A percentile compares a stretch with the other conserved stretches of the same genome.
Conservation (phyloP, 2,797 vertebrate species). For the Hephaestus fuliginosus region DNA sequence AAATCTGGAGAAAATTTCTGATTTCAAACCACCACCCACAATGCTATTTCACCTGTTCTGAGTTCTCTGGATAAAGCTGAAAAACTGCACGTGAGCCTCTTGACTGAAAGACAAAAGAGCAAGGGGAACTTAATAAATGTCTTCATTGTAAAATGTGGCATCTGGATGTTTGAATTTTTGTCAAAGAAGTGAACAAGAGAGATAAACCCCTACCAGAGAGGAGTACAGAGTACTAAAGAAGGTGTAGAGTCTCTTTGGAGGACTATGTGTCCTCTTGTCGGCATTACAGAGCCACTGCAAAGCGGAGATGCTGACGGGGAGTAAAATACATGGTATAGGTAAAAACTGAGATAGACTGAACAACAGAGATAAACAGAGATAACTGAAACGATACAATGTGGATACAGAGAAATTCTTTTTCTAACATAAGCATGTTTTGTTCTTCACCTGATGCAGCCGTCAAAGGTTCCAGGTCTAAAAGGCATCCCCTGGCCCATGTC, state of each 20-base stretch:
- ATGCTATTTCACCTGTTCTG: conserved; percentile 89
- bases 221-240: conserved; percentile 96
- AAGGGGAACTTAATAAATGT: conserved; percentile 7
- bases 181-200: neutral
- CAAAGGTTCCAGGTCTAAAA: conserved; percentile 93
- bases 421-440: neutral
- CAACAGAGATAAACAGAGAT: no score
- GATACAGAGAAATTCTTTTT: neutral
- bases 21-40: neutral
- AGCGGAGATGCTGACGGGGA: conserved; percentile 91
- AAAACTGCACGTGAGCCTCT: conserved; percentile 93
- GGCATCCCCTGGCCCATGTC: conserved; percentile 95
- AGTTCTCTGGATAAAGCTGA: conserved; percentile 96
- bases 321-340: neutral
- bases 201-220: conserved; percentile 85
- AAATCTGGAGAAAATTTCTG: neutral
- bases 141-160: neutral
- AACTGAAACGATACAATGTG: neutral
- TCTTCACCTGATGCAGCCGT: conserved; percentile 94
- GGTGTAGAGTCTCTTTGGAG: conserved; percentile 90
- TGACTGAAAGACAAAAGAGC: conserved; percentile 79
- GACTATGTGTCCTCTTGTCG: conserved; percentile 93
- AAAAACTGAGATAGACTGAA: neutral
- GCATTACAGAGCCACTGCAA: conserved; percentile 98
- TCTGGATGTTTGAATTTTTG: neutral